Conservation (phyloP, 1,140 invertebrate genomes). For the Musca vetustissima region DNA sequence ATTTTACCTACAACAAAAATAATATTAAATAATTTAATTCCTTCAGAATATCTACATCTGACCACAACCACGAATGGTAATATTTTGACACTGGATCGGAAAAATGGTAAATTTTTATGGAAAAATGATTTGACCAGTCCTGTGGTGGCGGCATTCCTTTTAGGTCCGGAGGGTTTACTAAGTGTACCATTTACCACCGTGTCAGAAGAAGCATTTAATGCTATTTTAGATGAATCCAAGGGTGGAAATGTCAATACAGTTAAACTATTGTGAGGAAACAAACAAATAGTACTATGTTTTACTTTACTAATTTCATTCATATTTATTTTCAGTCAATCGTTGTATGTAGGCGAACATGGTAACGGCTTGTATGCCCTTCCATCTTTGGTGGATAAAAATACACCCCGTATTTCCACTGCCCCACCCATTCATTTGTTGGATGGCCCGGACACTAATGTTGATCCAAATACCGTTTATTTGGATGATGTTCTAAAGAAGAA, state of each 20-base stretch:
- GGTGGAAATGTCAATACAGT: conserved; percentile 67
- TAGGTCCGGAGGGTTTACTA: conserved; percentile 77
- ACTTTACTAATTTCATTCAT: conserved; percentile 19
- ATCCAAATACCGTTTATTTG: conserved; percentile 46
- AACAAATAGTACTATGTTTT: not conserved
- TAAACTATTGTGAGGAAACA: conserved; percentile 76
- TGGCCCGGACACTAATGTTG: conserved; percentile 61
- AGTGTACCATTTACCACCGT: conserved; percentile 89
- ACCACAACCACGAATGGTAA: conserved; percentile 86
- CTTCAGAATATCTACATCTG: conserved; percentile 80
- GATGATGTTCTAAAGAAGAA: conserved; percentile 55
- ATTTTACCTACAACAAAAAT: not conserved
- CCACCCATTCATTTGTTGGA: conserved; percentile 67
- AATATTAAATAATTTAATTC: not conserved
- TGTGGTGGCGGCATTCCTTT: conserved; percentile 85
- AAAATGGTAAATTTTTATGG: conserved; percentile 80
- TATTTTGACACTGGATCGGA: conserved; percentile 76
- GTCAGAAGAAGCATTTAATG: conserved; percentile 79
- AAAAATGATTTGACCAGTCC: conserved; percentile 84
- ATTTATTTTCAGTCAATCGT: conserved; percentile 72
- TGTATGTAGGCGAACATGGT: conserved; percentile 90
- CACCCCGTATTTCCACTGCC: conserved; percentile 69
- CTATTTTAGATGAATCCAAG: conserved; percentile 68
- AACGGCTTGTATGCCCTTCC: conserved; percentile 87
- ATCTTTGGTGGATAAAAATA: conserved; percentile 85